Percentiles rank a stretch among this genome's conserved stretches.
phyloP scores from a whole-genome alignment of 2,797 vertebrate genomes.

The Molossus molossus region DNA sequence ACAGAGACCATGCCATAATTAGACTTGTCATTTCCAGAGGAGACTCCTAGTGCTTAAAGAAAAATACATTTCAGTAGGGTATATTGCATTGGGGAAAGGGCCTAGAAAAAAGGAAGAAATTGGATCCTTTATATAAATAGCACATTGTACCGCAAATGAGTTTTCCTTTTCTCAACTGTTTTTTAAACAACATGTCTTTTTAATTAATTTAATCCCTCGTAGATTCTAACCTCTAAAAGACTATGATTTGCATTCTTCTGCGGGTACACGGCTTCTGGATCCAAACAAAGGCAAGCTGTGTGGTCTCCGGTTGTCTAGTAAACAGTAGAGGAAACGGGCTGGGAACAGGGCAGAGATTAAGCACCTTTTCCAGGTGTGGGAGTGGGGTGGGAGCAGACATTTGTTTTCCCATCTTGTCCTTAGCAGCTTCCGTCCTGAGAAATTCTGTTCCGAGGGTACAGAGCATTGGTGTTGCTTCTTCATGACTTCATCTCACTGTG shows the following conservation, averaged over 20 bases:
- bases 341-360: neutral
- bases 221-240: slow-evolving; percentile 29
- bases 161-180: slow-evolving; percentile 66
- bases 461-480: neutral
- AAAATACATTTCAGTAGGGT: slow-evolving; percentile 68
- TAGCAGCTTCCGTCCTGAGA: neutral
- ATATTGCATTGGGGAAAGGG: slow-evolving; percentile 44
- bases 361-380: neutral
- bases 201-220: slow-evolving; percentile 7
- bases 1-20: slow-evolving; percentile 66
- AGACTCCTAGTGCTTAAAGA: slow-evolving; percentile 41
- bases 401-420: neutral
- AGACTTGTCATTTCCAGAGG: slow-evolving; percentile 71
- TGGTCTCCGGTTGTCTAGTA: neutral
- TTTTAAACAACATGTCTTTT: slow-evolving; percentile 62
- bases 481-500: neutral
- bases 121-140: slow-evolving; percentile 74
- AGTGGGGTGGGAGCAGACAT: too few species aligned
- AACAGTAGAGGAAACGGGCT: neutral
- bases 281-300: neutral
- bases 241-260: neutral
- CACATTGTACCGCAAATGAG: slow-evolving; percentile 49
- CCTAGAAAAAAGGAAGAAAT: slow-evolving; percentile 9
- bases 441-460: neutral
- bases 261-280: neutral